Percentiles rank a stretch among this genome's conserved stretches.
These are phyloP conservation scores for Odontamblyopus lacepedii DNA, from an alignment of 2,797 vertebrate genomes.

Conservation along the genomic window DNA sequence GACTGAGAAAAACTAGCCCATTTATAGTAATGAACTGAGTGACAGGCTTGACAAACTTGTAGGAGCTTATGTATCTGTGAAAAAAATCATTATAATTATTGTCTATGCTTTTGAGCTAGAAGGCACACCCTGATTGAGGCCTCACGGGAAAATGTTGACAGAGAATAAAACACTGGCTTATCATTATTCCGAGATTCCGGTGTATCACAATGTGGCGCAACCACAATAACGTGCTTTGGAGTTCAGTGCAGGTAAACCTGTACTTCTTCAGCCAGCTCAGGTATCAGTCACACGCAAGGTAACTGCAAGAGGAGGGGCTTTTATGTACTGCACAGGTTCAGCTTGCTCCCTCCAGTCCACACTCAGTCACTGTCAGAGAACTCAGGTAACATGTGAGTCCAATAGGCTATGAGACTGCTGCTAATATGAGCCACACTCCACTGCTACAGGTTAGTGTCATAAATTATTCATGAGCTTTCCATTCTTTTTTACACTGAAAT, in stretches of 20 bases:
- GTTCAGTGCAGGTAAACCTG: constrained; percentile 46
- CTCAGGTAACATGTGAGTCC: constrained; percentile 53
- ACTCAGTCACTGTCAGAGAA: constrained; percentile 44
- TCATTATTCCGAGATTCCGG: not conserved
- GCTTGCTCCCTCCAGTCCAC: constrained; percentile 25
- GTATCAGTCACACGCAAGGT: constrained; percentile 29
- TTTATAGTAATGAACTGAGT: no score
- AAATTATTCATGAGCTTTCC: constrained; percentile 7
- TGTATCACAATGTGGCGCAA: not conserved
- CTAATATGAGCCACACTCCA: constrained; percentile 73
- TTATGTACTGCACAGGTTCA: constrained; percentile 53
- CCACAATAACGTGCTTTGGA: constrained; percentile 4
- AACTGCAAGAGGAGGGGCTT: constrained; percentile 62
- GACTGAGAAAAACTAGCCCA: no score
- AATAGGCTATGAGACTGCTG: constrained; percentile 66
- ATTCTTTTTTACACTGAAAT: constrained; percentile 5
- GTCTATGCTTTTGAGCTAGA: not conserved
- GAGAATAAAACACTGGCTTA: not conserved
- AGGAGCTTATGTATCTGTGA: not conserved
- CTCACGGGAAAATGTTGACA: constrained; percentile 6
- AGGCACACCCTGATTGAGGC: not conserved
- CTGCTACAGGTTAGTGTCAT: constrained; percentile 76
- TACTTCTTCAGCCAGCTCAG: constrained; percentile 34
- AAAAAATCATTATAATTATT: not conserved
- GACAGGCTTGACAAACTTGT: not conserved